A percentile compares a stretch with the other conserved stretches of the same genome.
Evolutionary conservation across 1,140 invertebrate genomes (phyloP).

Genomic region (Euwallacea similis): DNA sequence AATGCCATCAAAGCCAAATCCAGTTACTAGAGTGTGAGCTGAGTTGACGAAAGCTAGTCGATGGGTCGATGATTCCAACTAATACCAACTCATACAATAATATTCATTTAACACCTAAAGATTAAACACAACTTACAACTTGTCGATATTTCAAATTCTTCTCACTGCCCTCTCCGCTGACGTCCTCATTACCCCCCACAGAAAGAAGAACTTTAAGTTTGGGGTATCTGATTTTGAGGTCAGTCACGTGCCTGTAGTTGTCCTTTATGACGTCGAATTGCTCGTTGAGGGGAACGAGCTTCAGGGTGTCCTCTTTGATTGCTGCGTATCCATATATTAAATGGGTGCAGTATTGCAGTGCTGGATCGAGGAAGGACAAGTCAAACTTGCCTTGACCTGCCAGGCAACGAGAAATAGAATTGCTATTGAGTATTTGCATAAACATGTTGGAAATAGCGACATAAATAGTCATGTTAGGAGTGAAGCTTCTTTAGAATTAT

Average conservation of each 20-base stretch:
- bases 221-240: slow-evolving; percentile 70
- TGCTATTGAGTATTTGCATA: not conserved
- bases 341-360: slow-evolving; percentile 79
- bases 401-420: not conserved
- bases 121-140: slow-evolving; percentile 53
- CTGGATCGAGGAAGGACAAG: slow-evolving; percentile 70
- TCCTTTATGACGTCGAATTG: slow-evolving; percentile 71
- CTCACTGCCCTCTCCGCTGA: slow-evolving; percentile 56
- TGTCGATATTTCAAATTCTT: slow-evolving; percentile 67
- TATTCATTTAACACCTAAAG: not conserved
- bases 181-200: slow-evolving; percentile 70
- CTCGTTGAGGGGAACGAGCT: slow-evolving; percentile 69
- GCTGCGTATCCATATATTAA: slow-evolving; percentile 84
- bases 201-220: slow-evolving; percentile 74
- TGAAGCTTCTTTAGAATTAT: not conserved
- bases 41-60: slow-evolving; percentile 77
- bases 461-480: not conserved
- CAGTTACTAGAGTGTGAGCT: slow-evolving; percentile 66
- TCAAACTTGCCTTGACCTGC: slow-evolving; percentile 78
- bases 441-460: not conserved
- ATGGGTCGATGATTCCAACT: slow-evolving; percentile 67
- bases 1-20: slow-evolving; percentile 80
- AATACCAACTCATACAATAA: slow-evolving; percentile 23
- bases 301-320: slow-evolving; percentile 71
- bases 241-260: slow-evolving; percentile 69